Conservation (phyloP, 2,797 vertebrate species). For the Thalassophryne amazonica region DNA sequence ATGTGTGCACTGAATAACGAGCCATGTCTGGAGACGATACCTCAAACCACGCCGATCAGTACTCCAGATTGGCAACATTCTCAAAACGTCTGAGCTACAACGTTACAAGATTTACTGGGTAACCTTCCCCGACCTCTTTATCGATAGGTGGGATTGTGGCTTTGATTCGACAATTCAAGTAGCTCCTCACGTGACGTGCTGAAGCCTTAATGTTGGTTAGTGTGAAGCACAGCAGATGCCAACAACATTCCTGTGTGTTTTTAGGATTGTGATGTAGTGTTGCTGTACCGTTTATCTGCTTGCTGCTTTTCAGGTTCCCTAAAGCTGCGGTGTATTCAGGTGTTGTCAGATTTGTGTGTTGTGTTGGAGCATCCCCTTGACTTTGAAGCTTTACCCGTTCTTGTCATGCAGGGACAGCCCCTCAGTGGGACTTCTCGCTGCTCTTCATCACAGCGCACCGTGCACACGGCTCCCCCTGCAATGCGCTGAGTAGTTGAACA, state of each 20-base stretch:
- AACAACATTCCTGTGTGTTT: constrained; percentile 1
- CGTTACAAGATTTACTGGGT: no score
- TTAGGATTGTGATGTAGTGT: constrained; percentile 12
- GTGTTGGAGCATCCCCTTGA: constrained; percentile 43
- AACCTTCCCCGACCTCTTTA: no score
- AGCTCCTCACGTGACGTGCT: no score
- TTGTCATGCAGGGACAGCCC: constrained; percentile 31
- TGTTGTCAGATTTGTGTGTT: constrained; percentile 3
- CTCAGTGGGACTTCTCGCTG: constrained; percentile 23
- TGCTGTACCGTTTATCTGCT: constrained; percentile 1
- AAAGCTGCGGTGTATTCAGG: neutral
- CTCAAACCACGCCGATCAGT: no score
- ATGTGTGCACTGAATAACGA: no score
- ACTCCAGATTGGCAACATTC: no score
- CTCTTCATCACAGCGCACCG: constrained; percentile 58
- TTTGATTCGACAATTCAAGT: no score
- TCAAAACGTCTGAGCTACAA: no score
- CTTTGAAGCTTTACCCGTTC: constrained; percentile 61
- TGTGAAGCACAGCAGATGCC: constrained; percentile 11
- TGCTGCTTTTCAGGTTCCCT: neutral
- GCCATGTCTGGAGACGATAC: no score
- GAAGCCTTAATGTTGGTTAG: constrained; percentile 19
- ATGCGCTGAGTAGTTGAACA: constrained; percentile 47
- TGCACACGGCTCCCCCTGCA: constrained; percentile 30
- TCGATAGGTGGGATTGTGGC: no score